phyloP scores from a whole-genome alignment of 2,113 vertebrate species.

The Phylloscopus whistleri region DNA sequence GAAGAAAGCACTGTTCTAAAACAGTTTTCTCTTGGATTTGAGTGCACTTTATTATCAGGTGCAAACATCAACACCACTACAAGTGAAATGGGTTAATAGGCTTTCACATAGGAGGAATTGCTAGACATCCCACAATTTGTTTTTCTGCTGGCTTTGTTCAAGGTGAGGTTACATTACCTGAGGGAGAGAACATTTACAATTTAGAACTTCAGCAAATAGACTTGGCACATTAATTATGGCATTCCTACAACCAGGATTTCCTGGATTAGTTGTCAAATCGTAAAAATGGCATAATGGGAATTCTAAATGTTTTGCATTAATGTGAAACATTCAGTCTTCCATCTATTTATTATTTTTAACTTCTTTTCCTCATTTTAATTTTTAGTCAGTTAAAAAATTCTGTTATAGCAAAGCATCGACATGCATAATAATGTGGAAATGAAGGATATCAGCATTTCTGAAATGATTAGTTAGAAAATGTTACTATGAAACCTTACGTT shows the following conservation, averaged over 20 bases:
- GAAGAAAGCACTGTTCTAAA: neutral
- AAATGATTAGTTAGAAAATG: neutral
- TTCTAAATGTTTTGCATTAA: neutral
- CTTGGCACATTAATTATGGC: accelerated
- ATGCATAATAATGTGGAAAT: neutral
- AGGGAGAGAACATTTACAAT: neutral
- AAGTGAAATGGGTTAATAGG: neutral
- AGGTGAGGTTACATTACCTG: neutral
- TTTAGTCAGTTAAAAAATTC: neutral
- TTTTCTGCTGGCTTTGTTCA: neutral
- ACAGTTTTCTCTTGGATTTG: neutral
- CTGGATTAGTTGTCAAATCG: neutral
- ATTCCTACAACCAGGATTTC: neutral
- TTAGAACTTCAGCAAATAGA: neutral
- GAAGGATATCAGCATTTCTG: slow-evolving; percentile 17
- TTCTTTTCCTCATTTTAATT: neutral
- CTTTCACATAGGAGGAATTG: neutral
- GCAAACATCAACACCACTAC: neutral
- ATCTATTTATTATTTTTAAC: neutral
- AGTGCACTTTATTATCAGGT: neutral
- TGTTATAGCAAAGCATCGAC: neutral
- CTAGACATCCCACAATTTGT: neutral
- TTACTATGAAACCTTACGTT: neutral
- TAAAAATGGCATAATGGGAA: neutral
- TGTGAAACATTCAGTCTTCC: neutral